Evolutionary conservation across 2,113 vertebrate genomes (phyloP).

Genomic region (Sinocyclocheilus anophthalmus): DNA sequence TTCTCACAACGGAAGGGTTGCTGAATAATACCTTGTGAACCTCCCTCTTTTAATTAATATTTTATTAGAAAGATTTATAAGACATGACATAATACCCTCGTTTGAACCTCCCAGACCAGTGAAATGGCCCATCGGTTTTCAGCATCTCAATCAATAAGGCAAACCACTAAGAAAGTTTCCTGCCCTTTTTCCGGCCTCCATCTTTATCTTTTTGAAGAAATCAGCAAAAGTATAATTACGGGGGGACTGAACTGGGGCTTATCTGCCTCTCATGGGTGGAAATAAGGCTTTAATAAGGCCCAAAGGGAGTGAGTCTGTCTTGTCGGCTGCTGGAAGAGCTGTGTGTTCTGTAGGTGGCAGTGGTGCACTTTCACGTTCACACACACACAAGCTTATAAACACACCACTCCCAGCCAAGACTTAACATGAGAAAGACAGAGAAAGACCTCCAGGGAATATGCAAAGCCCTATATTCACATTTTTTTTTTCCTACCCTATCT

Average conservation of each 20-base stretch:
- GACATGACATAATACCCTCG: not conserved
- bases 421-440: not conserved
- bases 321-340: not conserved
- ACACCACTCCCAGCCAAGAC: not conserved
- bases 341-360: conserved; percentile 58
- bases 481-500: too few species aligned
- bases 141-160: conserved; percentile 28
- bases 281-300: conserved; percentile 59
- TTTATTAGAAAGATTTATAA: conserved; percentile 24
- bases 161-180: conserved; percentile 12
- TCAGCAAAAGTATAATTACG: conserved; percentile 53
- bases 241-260: conserved; percentile 20
- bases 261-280: conserved; percentile 44
- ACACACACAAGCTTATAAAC: not conserved
- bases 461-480: not conserved
- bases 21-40: conserved; percentile 12
- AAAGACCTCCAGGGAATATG: not conserved
- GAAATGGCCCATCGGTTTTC: not conserved
- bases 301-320: conserved; percentile 43
- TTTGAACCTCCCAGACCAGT: not conserved
- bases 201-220: conserved; percentile 41
- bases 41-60: conserved; percentile 21
- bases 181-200: not conserved
- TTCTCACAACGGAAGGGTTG: not conserved
- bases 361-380: conserved; percentile 41